Conservation (phyloP, 2,113 vertebrate species). For the Corapipo altera region DNA sequence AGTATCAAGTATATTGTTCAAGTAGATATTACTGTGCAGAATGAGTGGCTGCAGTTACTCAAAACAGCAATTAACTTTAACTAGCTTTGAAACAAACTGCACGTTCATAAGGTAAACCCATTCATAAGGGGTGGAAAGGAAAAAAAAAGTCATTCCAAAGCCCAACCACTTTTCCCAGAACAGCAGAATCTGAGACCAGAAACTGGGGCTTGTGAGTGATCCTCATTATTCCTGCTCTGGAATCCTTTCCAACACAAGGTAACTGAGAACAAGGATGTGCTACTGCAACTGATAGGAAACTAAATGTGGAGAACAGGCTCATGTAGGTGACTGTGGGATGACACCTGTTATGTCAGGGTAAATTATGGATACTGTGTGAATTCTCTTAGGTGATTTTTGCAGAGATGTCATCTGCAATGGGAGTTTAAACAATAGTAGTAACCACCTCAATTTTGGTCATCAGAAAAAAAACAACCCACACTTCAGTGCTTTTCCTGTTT, state of each 20-base stretch:
- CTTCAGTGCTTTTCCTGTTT: neutral
- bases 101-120: neutral
- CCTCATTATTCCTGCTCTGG: neutral
- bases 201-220: neutral
- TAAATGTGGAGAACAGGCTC: fast-evolving
- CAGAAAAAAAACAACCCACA: neutral
- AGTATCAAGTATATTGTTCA: neutral
- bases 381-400: neutral
- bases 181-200: neutral
- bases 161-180: neutral
- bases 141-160: neutral
- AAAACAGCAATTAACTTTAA: neutral
- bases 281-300: fast-evolving
- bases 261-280: neutral
- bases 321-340: neutral
- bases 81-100: neutral
- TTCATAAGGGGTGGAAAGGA: fast-evolving
- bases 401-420: neutral
- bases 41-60: neutral
- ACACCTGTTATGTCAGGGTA: neutral
- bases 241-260: neutral
- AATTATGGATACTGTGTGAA: neutral
- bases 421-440: neutral
- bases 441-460: fast-evolving
- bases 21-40: neutral